Base-by-base conservation (phyloP, 2,888 invertebrate species). In the Dinocampus coccinellae region DNA sequence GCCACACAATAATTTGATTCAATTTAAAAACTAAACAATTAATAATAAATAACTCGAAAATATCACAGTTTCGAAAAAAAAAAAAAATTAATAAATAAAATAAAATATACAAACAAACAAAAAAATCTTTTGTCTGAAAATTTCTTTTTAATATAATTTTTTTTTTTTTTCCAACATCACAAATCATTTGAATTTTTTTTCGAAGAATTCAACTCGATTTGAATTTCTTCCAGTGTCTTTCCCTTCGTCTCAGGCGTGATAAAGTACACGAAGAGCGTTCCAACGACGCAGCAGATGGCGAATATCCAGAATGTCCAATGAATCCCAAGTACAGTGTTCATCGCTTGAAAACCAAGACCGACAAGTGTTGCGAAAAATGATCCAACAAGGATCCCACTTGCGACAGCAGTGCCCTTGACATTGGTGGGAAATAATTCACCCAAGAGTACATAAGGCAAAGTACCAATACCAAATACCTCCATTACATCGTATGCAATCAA, bases 371-470 rank as follows among this genome's bases (percentile, higher is more conserved):
- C 90, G 86, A 90, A 89, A 55, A 90, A 80, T 64, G 91, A 90
- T 36, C 90, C 92, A 76, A 90, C 89, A 80, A 92, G 89, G 70
- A 92, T 90, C 66, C 91, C 91, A 4, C 91, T 88, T 74, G 92
- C 91, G 33, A 92, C 91, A 0, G 93, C 92, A 73, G 91, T 89
- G 0, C 92, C 91, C 80, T 92, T 90, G 24, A 91, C 91, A 77
- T 91, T 89, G 2, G 90, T 88, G 53, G 93, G 91, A 83, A 93
- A 91, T 81, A 92, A 89, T 85, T 92, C 92, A 2, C 91, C 91
- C 53, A 91, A 90, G 63, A 92, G 89, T 52, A 91, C 90, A 81
- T 91, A 92, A 33, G 92, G 92, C 77, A 92, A 89, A 2, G 91
- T 91, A 0, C 92, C 92, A 82, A 91, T 89, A 16, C 92, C 92